Conservation (phyloP, 2,797 vertebrate species). For the Urophycis tenuis region DNA sequence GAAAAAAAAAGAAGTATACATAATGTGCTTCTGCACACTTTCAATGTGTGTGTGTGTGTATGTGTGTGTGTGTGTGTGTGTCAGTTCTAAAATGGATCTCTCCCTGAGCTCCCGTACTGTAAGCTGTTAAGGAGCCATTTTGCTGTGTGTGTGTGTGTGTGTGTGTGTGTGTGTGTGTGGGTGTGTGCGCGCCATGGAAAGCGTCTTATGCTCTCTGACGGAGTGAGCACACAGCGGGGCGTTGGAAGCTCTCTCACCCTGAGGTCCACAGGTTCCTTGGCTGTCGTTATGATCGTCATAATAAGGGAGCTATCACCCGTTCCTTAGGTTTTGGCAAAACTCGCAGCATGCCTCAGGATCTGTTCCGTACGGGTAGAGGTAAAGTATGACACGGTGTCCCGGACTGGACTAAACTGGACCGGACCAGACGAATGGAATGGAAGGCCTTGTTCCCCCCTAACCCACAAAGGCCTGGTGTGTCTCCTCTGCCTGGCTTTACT, state of each 20-base stretch:
- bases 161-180: too few species aligned
- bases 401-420: conserved; percentile 20
- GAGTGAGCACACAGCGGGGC: neutral
- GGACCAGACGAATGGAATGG: neutral
- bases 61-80: conserved; percentile 10
- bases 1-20: too few species aligned
- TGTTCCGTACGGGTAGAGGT: conserved; percentile 65
- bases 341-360: conserved; percentile 67
- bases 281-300: conserved; percentile 29
- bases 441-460: conserved; percentile 38
- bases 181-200: neutral
- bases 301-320: conserved; percentile 59
- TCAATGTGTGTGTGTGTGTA: conserved; percentile 27
- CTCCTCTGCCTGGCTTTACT: conserved; percentile 50
- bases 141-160: neutral
- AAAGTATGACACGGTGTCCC: conserved; percentile 53
- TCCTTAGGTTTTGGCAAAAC: conserved; percentile 65
- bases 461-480: conserved; percentile 36
- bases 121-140: neutral
- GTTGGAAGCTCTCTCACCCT: neutral
- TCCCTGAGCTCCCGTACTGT: conserved; percentile 6
- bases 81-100: conserved; percentile 7
- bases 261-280: conserved; percentile 1
- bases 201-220: neutral
- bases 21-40: conserved; percentile 5